These are phyloP conservation scores for Zaprionus davidi DNA, from an alignment of 1,140 invertebrate species.

Conservation along the genomic window DNA sequence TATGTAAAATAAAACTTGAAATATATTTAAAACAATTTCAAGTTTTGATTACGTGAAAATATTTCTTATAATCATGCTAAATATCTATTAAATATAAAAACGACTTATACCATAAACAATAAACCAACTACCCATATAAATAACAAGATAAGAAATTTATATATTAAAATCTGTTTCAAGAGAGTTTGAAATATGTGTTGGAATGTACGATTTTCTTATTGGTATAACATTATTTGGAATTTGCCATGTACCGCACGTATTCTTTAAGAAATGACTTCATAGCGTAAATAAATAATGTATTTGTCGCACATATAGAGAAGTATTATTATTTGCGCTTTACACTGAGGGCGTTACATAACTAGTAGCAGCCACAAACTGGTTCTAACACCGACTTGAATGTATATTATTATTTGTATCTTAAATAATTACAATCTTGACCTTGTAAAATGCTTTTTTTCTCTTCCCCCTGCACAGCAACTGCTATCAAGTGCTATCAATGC, in stretches of 20 bases:
- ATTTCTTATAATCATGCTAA: no score
- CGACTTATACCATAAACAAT: no score
- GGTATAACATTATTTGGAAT: neutral
- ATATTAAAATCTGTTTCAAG: neutral
- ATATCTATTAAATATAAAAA: neutral
- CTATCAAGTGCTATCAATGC: constrained; percentile 80
- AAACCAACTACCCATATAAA: neutral
- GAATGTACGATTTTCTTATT: neutral
- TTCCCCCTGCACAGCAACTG: constrained; percentile 49
- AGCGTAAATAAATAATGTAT: constrained; percentile 20
- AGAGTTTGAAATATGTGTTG: neutral
- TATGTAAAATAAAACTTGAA: neutral
- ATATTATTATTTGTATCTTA: no score
- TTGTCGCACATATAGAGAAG: neutral
- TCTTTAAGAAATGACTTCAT: constrained; percentile 55
- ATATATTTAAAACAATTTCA: neutral
- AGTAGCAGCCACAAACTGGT: constrained; percentile 56
- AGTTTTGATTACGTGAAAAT: neutral
- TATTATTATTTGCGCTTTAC: constrained; percentile 13
- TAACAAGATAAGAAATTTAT: neutral
- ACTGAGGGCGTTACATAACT: constrained; percentile 61
- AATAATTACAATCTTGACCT: neutral
- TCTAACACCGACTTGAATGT: no score
- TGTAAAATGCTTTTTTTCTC: neutral
- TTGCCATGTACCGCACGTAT: constrained; percentile 52